Evolutionary conservation across 2,888 invertebrate genomes (phyloP).

Genomic region (Himalopsyche tibetana): DNA sequence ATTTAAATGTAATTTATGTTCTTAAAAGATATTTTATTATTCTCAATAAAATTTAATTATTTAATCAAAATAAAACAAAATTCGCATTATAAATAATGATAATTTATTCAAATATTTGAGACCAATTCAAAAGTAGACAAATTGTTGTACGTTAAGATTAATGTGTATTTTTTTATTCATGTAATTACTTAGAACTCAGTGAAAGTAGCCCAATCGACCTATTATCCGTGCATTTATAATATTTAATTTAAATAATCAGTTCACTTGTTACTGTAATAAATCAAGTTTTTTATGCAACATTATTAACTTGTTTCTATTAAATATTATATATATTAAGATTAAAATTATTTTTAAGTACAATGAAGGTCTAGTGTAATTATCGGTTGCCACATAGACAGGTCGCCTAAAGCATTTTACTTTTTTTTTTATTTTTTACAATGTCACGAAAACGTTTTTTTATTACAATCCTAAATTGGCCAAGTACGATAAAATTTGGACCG

Average conservation of each 20-base stretch:
- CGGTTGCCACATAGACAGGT: no score
- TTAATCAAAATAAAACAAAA: constrained; percentile 3
- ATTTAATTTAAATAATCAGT: constrained; percentile 48
- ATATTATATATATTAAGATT: no score
- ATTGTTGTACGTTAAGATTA: not conserved
- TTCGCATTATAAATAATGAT: not conserved
- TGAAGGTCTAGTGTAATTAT: no score
- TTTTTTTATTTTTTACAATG: no score
- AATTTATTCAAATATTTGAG: constrained; percentile 12
- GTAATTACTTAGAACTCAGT: not conserved
- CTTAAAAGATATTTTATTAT: not conserved
- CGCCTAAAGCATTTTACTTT: no score
- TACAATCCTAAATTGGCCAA: no score
- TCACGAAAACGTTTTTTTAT: no score
- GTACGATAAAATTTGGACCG: no score
- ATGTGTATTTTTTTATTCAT: not conserved
- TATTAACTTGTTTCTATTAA: no score
- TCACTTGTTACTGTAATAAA: constrained; percentile 17
- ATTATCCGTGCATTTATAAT: not conserved
- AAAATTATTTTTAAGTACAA: no score
- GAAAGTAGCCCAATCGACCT: not conserved
- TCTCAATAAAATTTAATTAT: not conserved
- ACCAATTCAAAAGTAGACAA: constrained; percentile 10
- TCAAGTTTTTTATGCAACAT: not conserved
- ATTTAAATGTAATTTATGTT: no score